phyloP scores from a whole-genome alignment of 2,888 invertebrate genomes.

The Drosophila anomalata region DNA sequence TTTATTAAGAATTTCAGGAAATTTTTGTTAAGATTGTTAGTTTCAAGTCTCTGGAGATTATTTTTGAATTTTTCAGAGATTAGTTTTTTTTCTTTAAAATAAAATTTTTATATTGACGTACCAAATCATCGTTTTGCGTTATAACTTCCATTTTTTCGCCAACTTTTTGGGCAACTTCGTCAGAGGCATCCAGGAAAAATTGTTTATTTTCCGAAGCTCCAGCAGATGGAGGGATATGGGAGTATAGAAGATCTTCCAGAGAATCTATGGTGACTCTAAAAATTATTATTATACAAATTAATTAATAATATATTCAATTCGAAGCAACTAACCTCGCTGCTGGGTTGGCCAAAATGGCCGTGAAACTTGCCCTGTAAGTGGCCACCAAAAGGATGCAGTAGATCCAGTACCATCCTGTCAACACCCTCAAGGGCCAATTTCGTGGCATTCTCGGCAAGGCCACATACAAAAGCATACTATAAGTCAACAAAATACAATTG shows the following conservation, averaged over 20 bases:
- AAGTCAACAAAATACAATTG: constrained; percentile 91
- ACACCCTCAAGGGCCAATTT: constrained; percentile 91
- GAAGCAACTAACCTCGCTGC: constrained; percentile 86
- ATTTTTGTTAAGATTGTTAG: neutral
- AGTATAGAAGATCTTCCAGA: constrained; percentile 88
- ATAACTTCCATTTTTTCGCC: constrained; percentile 88
- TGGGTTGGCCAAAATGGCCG: constrained; percentile 92
- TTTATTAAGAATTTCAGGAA: neutral
- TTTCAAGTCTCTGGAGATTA: neutral
- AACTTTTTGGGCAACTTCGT: constrained; percentile 88
- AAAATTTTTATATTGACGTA: constrained; percentile 80
- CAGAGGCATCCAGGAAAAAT: constrained; percentile 89
- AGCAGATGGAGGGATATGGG: constrained; percentile 88
- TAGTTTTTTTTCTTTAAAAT: neutral
- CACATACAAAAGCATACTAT: constrained; percentile 91
- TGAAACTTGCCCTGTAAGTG: constrained; percentile 93
- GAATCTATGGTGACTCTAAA: constrained; percentile 91
- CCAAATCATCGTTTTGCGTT: constrained; percentile 87
- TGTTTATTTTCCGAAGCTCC: constrained; percentile 89
- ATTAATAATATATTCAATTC: neutral
- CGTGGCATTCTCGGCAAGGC: constrained; percentile 90
- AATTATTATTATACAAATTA: neutral
- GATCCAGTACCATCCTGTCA: constrained; percentile 95
- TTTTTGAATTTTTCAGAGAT: neutral
- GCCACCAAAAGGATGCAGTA: constrained; percentile 92